A percentile compares a stretch with the other conserved stretches of the same genome.
phyloP scores from a whole-genome alignment of 2,888 invertebrate genomes.

The Andrena hattorfiana region DNA sequence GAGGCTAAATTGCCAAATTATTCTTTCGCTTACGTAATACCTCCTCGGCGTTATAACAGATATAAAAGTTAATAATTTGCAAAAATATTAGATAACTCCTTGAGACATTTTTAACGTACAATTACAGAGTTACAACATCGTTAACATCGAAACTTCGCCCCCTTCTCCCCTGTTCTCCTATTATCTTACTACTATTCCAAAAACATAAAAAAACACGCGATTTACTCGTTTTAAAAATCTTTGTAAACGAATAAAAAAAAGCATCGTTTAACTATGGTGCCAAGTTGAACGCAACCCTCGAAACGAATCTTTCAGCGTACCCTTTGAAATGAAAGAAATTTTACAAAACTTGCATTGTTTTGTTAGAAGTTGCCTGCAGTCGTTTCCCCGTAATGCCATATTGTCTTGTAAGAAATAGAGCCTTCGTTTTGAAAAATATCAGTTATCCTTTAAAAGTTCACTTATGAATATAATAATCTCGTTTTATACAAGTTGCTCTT shows the following conservation, averaged over 20 bases:
- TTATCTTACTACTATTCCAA: background rate
- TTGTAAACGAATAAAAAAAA: slow-evolving; percentile 15
- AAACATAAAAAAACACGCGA: background rate
- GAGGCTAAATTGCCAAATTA: slow-evolving; percentile 55
- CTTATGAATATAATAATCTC: slow-evolving; percentile 45
- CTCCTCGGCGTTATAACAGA: slow-evolving; percentile 46
- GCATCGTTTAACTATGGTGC: background rate
- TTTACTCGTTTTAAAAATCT: background rate
- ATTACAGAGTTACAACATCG: slow-evolving; percentile 29
- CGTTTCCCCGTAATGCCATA: slow-evolving; percentile 24
- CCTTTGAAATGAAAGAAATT: slow-evolving; percentile 7
- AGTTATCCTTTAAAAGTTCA: slow-evolving; percentile 37
- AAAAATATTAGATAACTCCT: slow-evolving; percentile 62
- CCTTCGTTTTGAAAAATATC: slow-evolving; percentile 30
- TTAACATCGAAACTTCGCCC: slow-evolving; percentile 33
- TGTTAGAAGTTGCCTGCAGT: slow-evolving; percentile 8
- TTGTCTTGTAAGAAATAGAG: slow-evolving; percentile 51
- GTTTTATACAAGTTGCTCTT: slow-evolving; percentile 50
- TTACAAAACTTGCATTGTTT: slow-evolving; percentile 17
- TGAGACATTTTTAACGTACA: slow-evolving; percentile 31
- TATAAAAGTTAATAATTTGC: slow-evolving; percentile 66
- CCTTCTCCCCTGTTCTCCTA: background rate
- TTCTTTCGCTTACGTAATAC: slow-evolving; percentile 38
- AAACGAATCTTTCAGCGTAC: background rate
- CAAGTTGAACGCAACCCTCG: background rate